Evolutionary conservation across 2,888 invertebrate genomes (phyloP), one percentile per base, ranked within the genome.

Genomic region (Phasia obesa): DNA sequence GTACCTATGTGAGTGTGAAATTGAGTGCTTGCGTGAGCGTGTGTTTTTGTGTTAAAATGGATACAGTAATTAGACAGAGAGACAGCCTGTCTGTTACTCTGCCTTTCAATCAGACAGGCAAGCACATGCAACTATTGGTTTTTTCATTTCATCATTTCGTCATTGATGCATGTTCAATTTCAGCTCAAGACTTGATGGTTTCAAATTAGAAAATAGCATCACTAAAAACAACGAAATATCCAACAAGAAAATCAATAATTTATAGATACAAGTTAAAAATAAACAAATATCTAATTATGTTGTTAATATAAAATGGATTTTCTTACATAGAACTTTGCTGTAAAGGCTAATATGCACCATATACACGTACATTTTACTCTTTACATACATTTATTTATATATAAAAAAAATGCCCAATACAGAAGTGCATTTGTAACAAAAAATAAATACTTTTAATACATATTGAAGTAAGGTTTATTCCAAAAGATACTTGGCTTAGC

Each of bases 201-300:
- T 64, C 25, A 78, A 59, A 44, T 42, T 64, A 38, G 59, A 38
- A 31, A 57, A 35, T 53, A 47, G 44, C 49, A 19, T 4, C 25
- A 35, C 4, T 31, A 51, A 51, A 47, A 51, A 19, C 7, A 57
- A 23, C 31, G 59, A 51, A 38, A 57, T 23, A 5, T 31, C n/a
- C 17, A 47, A 47, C 25, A 51, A 62, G 11, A 78, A 77, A 78
- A 82, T 73, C 73, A 55, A 71, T 75, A 76, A 64, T 51, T 35
- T 71, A 42, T 64, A 31, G 13, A 51, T 64, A 55, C 7, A 55
- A 60, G 44, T 69, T 47, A 47, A 47, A 47, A 47, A 47, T 47
- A 47, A 47, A 19, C 19, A n/a, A 7, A 5, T 17, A 47, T 47
- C 17, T 47, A 17, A 6, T 42, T n/a, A 42, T 47, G 17, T 3